Base-by-base conservation (phyloP, 2,113 vertebrate species). In the Ivindomyrus marchei region DNA sequence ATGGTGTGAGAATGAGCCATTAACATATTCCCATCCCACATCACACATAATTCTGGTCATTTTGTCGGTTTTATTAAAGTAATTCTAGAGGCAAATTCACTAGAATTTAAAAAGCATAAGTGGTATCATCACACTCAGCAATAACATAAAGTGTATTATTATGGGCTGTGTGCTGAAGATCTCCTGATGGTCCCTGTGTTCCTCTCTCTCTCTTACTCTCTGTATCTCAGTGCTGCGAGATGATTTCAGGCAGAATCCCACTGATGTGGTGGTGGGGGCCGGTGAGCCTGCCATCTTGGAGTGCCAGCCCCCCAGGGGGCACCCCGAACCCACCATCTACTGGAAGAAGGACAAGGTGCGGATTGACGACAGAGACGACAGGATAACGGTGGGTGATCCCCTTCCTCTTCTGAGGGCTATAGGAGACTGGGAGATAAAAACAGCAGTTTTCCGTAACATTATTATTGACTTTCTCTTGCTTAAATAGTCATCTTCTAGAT, bases 281-380 rank as follows among this genome's bases (percentile, higher is more conserved):
- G 98, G 98, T 88, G 98, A 99, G 90, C 98, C 98, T 3, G 98
- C 98, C 0, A 98, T 99, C 56, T 91, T 99, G 93, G 98, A 99
- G 91, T 99, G 98, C 90, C 97, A 99, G 50, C 98, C 98, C 0
- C 98, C 98, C 5, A 96, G 98, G 85, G 98, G 98, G 74, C 98
- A 99, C 91, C 98, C 98, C 0, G 98, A 99, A 90, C 98, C 98
- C 83, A 98, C 98, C 89, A 99, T 98, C 94, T 99, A 96, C 96
- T 99, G 98, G 98, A 99, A 98, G 93, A 99, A 99, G 91, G 98
- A 99, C 93, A 99, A 99, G 97, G 95, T 97, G 90, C 96, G 97
- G 88, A 97, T 99, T 24, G 98, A 99, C 52, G 98, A 99, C 93
- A 97, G 94, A 52, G 98, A 99, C 90, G 98, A 99, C 89, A 96